These are phyloP conservation scores for Prunella fulvescens DNA, from an alignment of 2,113 vertebrate genomes.

Conservation along the genomic window DNA sequence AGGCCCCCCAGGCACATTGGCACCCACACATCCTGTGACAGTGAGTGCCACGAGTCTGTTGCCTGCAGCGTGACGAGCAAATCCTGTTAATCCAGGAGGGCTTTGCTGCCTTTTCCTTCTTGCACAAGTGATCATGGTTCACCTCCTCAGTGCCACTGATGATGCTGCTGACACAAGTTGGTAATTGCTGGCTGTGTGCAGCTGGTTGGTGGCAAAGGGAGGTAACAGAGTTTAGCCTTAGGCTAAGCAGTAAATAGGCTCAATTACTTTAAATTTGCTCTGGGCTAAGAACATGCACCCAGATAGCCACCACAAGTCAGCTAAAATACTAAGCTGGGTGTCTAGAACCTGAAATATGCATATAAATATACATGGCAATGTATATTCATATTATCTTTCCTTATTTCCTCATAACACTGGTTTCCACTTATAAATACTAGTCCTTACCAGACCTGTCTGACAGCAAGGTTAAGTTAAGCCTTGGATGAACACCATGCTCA, in stretches of 20 bases:
- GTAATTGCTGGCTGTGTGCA: neutral
- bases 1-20: neutral
- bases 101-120: neutral
- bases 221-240: neutral
- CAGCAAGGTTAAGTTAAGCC: neutral
- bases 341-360: neutral
- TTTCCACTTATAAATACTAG: neutral
- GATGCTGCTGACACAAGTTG: neutral
- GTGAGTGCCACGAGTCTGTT: neutral
- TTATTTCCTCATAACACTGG: neutral
- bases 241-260: neutral
- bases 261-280: neutral
- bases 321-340: neutral
- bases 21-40: neutral
- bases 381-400: neutral
- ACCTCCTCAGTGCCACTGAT: neutral
- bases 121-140: neutral
- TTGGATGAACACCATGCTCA: neutral
- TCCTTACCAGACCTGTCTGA: neutral
- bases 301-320: neutral
- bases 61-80: accelerated
- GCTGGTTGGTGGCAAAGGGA: neutral
- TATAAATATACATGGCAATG: neutral
- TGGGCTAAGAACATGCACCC: neutral
- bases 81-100: neutral